Percentiles rank a stretch among this genome's conserved stretches.
phyloP scores from a whole-genome alignment of 2,888 invertebrate species.

The Spodoptera littoralis region DNA sequence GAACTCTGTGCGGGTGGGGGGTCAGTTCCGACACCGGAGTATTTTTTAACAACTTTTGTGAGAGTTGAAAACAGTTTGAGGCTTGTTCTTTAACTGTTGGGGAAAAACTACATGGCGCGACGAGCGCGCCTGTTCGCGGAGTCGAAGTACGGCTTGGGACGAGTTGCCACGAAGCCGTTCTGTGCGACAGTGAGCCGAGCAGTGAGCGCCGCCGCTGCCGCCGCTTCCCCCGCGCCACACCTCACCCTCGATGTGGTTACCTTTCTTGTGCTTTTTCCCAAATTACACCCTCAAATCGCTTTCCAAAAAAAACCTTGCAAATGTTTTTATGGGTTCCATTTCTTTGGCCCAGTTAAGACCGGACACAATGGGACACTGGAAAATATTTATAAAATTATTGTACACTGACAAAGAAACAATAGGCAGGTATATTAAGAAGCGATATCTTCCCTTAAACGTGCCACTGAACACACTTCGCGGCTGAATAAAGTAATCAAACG shows the following conservation, averaged over 20 bases:
- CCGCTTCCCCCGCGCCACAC: slow-evolving; percentile 52
- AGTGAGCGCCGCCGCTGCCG: slow-evolving; percentile 34
- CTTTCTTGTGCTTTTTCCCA: slow-evolving; percentile 58
- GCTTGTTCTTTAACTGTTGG: slow-evolving; percentile 65
- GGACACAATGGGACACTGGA: too few relatives aligned
- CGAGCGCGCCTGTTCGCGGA: slow-evolving; percentile 65
- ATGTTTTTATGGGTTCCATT: too few relatives aligned
- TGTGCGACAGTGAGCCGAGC: slow-evolving; percentile 66
- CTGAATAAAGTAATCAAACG: too few relatives aligned
- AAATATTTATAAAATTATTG: too few relatives aligned
- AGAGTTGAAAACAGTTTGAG: slow-evolving; percentile 78
- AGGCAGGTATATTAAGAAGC: too few relatives aligned
- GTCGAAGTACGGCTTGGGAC: slow-evolving; percentile 57
- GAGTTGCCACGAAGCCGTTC: slow-evolving; percentile 67
- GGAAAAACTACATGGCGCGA: slow-evolving; percentile 69
- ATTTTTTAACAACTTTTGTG: slow-evolving; percentile 74
- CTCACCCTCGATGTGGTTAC: slow-evolving; percentile 51
- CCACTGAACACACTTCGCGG: too few relatives aligned
- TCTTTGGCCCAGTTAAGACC: too few relatives aligned
- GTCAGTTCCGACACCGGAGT: slow-evolving; percentile 66
- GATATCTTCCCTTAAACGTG: too few relatives aligned
- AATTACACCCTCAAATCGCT: slow-evolving; percentile 48
- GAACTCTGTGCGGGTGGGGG: slow-evolving; percentile 64
- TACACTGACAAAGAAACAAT: too few relatives aligned
- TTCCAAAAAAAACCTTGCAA: slow-evolving; percentile 21